Conservation (phyloP, 2,888 invertebrate species). For the Allygus modestus region DNA sequence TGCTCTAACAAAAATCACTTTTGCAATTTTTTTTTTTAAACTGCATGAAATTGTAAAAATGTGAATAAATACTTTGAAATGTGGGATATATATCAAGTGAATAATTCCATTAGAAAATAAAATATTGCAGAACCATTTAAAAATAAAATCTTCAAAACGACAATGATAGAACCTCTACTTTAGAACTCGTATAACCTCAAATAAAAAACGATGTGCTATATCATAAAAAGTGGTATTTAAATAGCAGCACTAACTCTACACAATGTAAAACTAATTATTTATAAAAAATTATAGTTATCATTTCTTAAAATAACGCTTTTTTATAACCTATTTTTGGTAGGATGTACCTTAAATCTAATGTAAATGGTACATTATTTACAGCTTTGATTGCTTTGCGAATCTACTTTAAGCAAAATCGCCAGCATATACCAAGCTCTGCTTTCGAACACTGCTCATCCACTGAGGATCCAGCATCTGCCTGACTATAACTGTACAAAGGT, state of each 20-base stretch:
- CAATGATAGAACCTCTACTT: conserved; percentile 11
- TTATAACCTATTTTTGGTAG: conserved; percentile 53
- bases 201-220: not conserved
- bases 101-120: not conserved
- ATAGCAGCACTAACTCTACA: conserved; percentile 34
- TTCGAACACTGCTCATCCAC: not conserved
- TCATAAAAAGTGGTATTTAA: conserved; percentile 23
- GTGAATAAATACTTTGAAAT: not conserved
- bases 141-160: not conserved
- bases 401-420: conserved; percentile 19
- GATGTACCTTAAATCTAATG: conserved; percentile 29
- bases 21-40: no score
- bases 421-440: not conserved
- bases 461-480: not conserved
- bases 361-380: conserved; percentile 45
- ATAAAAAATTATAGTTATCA: conserved; percentile 38
- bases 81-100: not conserved
- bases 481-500: conserved; percentile 13
- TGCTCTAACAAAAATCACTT: not conserved
- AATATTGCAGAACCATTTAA: not conserved
- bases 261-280: conserved; percentile 51
- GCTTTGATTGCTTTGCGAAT: conserved; percentile 18
- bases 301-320: conserved; percentile 46
- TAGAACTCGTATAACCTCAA: not conserved
- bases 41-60: not conserved